phyloP scores from a whole-genome alignment of 2,888 invertebrate genomes.

The Dryobotodes eremita region DNA sequence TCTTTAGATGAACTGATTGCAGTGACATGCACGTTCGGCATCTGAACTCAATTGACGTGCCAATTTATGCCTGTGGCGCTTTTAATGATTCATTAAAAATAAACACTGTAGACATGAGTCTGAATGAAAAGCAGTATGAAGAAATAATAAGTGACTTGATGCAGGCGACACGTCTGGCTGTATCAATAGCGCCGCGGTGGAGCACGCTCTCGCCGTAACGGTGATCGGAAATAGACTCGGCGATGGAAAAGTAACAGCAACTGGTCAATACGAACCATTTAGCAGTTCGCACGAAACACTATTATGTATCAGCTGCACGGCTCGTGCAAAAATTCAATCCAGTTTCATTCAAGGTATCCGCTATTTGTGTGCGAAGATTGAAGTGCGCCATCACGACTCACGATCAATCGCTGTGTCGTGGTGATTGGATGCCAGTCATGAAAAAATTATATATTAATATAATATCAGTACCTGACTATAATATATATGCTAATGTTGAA shows the following conservation, averaged over 20 bases:
- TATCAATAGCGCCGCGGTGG: not conserved
- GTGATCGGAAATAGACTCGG: slow-evolving; percentile 38
- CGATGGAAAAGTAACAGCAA: slow-evolving; percentile 18
- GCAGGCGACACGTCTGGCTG: not conserved
- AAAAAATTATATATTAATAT: not conserved
- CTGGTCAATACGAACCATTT: slow-evolving; percentile 17
- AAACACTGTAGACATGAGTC: not conserved
- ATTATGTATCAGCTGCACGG: not conserved
- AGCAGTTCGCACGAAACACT: slow-evolving; percentile 18
- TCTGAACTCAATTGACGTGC: not conserved
- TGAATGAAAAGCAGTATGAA: slow-evolving; percentile 9
- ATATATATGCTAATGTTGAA: not conserved
- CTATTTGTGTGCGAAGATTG: slow-evolving; percentile 21
- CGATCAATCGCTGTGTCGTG: not conserved
- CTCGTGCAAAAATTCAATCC: slow-evolving; percentile 28
- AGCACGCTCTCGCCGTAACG: slow-evolving; percentile 18
- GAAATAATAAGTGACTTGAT: slow-evolving; percentile 6
- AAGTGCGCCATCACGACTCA: slow-evolving; percentile 23
- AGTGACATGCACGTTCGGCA: not conserved
- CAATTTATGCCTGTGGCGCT: not conserved
- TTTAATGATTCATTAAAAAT: slow-evolving; percentile 7
- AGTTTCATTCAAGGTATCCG: slow-evolving; percentile 25
- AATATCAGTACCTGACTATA: not conserved
- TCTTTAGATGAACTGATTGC: not conserved
- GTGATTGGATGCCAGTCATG: not conserved